Evolutionary conservation across 2,797 vertebrate genomes (phyloP).

Genomic region (Cyprinodon diabolis): DNA sequence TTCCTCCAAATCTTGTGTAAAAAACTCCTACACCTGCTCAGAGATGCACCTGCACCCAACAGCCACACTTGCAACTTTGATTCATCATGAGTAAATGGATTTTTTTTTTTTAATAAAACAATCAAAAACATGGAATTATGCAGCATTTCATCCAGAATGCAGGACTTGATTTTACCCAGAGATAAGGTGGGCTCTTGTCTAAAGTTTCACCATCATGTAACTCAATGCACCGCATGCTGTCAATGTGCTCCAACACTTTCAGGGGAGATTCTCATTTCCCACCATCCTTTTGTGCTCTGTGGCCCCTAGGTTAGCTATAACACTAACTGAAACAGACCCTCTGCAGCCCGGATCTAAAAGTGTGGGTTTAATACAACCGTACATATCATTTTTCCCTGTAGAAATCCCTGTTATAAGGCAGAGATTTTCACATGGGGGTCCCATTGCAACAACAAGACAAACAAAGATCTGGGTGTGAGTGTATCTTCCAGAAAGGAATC

Average conservation of each 20-base stretch:
- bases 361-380: slow-evolving; percentile 36
- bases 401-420: slow-evolving; percentile 50
- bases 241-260: slow-evolving; percentile 59
- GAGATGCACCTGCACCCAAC: slow-evolving; percentile 58
- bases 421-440: slow-evolving; percentile 69
- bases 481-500: slow-evolving; percentile 4
- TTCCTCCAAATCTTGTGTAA: background rate
- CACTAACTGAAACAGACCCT: slow-evolving; percentile 51
- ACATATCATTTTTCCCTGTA: slow-evolving; percentile 65
- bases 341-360: slow-evolving; percentile 21
- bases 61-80: background rate
- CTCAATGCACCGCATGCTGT: slow-evolving; percentile 69
- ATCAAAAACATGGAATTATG: slow-evolving; percentile 22
- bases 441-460: slow-evolving; percentile 44
- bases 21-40: slow-evolving; percentile 42
- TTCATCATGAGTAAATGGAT: background rate
- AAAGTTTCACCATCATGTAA: slow-evolving; percentile 73
- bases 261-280: slow-evolving; percentile 69
- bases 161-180: slow-evolving; percentile 44
- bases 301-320: slow-evolving; percentile 70
- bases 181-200: slow-evolving; percentile 36
- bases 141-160: slow-evolving; percentile 33
- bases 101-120: slow-evolving; percentile 4
- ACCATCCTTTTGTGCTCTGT: slow-evolving; percentile 60
- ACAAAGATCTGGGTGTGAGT: slow-evolving; percentile 3